Evolutionary conservation across 2,888 invertebrate genomes (phyloP), one percentile per base, ranked within the genome.

Genomic region (Lochmaea crataegi): DNA sequence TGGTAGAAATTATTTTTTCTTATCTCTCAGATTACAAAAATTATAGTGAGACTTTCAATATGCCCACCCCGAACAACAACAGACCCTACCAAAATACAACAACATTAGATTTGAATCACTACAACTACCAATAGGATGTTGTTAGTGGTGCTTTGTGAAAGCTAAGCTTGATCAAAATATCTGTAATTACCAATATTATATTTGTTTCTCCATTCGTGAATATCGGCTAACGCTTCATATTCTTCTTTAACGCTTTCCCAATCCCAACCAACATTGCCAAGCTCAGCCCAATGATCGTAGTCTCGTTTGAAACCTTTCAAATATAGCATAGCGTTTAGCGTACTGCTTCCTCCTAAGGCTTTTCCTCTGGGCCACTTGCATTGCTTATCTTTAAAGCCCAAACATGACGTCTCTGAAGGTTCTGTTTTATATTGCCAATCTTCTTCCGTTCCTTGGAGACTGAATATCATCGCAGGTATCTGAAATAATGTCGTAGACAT

Each of bases 261-360:
- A 60, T 86, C 87, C 94, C 94, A 94, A 0, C 90, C 91, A 0
- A 82, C 74, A 79, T 91, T 92, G 0, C 93, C 93, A 51, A 73
- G 58, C 0, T 82, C 80, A 12, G 88, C 87, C 93, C 94, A 94
- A 0, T 85, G 81, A 80, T 94, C 90, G 80, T 89, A 94, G 82
- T 94, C 93, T 5, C 82, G 81, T 5, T 89, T 88, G 83, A 91
- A 91, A 0, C 93, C 93, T 3, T 90, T 86, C 0, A 91, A 82
- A 81, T 93, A 91, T 0, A 92, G 72, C 92, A 93, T 91, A 12
- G 87, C 90, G 83, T 93, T 93, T 2, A 92, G 87, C 0, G 88
- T 87, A n/a, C 91, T 91, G 2, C 89, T 88, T 0, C 94, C 94
- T 0, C 94, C 94, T 22, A 92, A 84, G n/a, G 89, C 89, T 81